phyloP scores from a whole-genome alignment of 2,113 vertebrate species.

The Lepus europaeus region DNA sequence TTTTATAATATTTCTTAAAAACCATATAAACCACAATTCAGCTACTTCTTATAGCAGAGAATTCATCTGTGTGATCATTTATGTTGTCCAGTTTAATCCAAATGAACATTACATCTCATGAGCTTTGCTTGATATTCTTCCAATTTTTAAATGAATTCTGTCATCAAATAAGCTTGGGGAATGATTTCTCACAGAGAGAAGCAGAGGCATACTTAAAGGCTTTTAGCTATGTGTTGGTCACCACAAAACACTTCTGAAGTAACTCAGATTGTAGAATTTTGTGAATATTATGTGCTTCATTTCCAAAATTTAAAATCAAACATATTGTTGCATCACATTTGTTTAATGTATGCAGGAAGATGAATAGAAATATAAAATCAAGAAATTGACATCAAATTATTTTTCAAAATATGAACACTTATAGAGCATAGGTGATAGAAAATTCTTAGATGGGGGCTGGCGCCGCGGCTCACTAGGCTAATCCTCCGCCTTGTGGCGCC shows the following conservation, averaged over 20 bases:
- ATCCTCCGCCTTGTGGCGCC: too few species aligned
- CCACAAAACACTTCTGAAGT: not conserved
- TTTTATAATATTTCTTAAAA: constrained; percentile 59
- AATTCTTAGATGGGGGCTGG: not conserved
- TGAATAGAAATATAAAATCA: constrained; percentile 16
- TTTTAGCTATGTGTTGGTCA: constrained; percentile 23
- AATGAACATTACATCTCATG: constrained; percentile 69
- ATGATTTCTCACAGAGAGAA: constrained; percentile 29
- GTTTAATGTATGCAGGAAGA: not conserved
- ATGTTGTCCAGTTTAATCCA: constrained; percentile 69
- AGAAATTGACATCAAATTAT: constrained; percentile 19
- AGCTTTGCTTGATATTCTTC: constrained; percentile 68
- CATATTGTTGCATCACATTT: not conserved
- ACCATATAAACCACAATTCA: not conserved
- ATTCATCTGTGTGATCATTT: constrained; percentile 67
- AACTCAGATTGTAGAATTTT: constrained; percentile 22
- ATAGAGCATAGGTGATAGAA: not conserved
- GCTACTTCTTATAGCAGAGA: constrained; percentile 24
- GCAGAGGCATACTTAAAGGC: not conserved
- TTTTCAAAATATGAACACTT: not conserved
- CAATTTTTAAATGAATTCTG: constrained; percentile 63
- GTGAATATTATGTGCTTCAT: not conserved
- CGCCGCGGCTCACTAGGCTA: too few species aligned
- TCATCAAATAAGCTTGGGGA: constrained; percentile 57
- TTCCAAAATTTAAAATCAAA: constrained; percentile 28